Evolutionary conservation across 2,888 invertebrate species (phyloP), one percentile per base, ranked within the genome.

Genomic region (Eupithecia pulchellata): DNA sequence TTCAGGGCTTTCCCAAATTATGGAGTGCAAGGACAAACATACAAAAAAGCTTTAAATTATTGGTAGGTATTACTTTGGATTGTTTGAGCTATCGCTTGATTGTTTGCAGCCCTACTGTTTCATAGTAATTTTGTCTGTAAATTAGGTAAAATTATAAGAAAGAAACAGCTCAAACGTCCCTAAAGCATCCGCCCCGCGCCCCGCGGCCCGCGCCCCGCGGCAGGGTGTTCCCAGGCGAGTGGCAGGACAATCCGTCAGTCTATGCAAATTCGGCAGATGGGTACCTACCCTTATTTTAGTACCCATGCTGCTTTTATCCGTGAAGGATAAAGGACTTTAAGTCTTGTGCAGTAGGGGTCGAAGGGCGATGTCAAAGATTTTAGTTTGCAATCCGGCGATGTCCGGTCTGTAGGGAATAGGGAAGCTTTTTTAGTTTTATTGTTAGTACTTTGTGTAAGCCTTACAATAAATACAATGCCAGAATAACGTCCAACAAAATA

Each of bases 191-290:
- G n/a, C n/a, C n/a, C n/a, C n/a, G n/a, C n/a, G n/a, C n/a, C n/a
- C n/a, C n/a, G n/a, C n/a, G n/a, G n/a, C n/a, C n/a, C n/a, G n/a
- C n/a, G n/a, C n/a, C n/a, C n/a, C 69, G 70, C 70, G 78, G 75
- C 77, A 67, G 66, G 76, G 72, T 71, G n/a, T n/a, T n/a, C 72
- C 8, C 74, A 58, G 36, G 9, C 72, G 81, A 83, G 80, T 83
- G 88, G 84, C 89, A 86, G 88, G 80, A 89, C 90, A 89, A 90
- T 90, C 88, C 86, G 88, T 90, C 89, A 87, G 71, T 77, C 80
- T 83, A 90, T 90, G 90, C 86, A 85, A 90, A 90, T 88, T 73
- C 69, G 73, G 87, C 90, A 90, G 89, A 88, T 90, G 90, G 84
- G 75, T 64, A 60, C 39, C 36, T 52, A 73, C 78, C 79, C 69